Evolutionary conservation across 2,888 invertebrate genomes (phyloP), one percentile per base, ranked within the genome.

Genomic region (Leucophenga montana): DNA sequence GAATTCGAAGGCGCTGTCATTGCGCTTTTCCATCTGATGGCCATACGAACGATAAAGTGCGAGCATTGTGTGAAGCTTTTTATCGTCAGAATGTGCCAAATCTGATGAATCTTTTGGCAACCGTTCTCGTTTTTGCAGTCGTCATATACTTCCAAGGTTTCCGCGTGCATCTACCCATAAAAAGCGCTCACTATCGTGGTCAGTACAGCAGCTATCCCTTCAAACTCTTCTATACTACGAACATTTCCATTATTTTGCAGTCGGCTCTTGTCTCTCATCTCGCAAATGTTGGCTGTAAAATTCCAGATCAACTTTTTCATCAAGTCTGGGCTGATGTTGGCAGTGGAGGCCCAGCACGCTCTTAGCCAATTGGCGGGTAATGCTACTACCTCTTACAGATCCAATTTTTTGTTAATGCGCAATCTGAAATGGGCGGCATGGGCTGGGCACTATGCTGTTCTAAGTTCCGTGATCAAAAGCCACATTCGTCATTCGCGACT

Each of bases 131-230:
- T 68, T 99, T 99, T 90, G 99, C 98, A 71, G 96, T 99, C 79
- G 99, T 99, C 73, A 99, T 99, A 91, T 99, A 99, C 93, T 99
- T 99, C 96, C 98, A 99, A 94, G 99, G 99, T 87, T 99, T 99
- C 95, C 93, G 99, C 75, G 99, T 99, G 73, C 99, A 99, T 90
- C 92, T 99, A 72, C 99, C 99, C 14, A 99, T 99, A 90, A 99
- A 99, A 90, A 98, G 98, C 3, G 98, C 99, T 1, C 95, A 99
- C 78, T 99, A 99, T 91, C 94, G 99, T 88, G 99, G 99, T 77
- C 99, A 99, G 90, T 97, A 99, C 91, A 98, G 97, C 82, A 98
- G 97, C 79, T 99, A 99, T 89, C 99, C 99, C 27, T 99, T 99
- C 91, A 99, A 99, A 89, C 91, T 99, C 66, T 99, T 99, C 92